Evolutionary conservation across 1,140 invertebrate species (phyloP), one percentile per base, ranked within the genome.

Genomic region (Triops cancriformis): DNA sequence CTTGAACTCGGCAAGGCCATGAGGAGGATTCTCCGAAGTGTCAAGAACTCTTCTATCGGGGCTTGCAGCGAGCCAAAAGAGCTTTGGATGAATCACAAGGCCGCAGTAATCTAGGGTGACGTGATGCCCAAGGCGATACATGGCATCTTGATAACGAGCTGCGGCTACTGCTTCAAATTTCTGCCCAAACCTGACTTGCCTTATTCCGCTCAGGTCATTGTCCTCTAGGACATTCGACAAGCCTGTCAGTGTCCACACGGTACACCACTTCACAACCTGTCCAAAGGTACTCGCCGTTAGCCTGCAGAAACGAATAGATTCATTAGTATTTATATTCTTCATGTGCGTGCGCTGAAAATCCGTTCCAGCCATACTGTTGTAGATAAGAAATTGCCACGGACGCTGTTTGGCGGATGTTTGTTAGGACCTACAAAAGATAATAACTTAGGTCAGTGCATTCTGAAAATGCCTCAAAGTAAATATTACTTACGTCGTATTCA

Each of bases 81-180:
- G 11, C 74, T 75, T 75, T 11, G 74, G 74, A 31, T 43, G 18
- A 9, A 75, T 75, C 23, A 31, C 74, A n/a, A 75, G 74, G n/a
- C 74, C 74, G 74, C 74, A 75, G 28, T 10, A 42, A n/a, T 75
- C 28, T n/a, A 75, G 1, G 31, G 28, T 23, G n/a, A 75, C 42
- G 12, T 31, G 23, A 26, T 42, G 23, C 12, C 74, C 9, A 37
- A 37, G 28, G 74, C 74, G 74, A 75, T 75, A 23, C 74, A 75
- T n/a, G n/a, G n/a, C n/a, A n/a, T n/a, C n/a, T n/a, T n/a, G n/a
- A n/a, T n/a, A n/a, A n/a, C n/a, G n/a, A 11, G 23, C 42, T 75
- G 74, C 74, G n/a, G 74, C 74, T 75, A 75, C n/a, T 75, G 28
- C 28, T 37, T 75, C 74, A 75, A 26, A 75, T n/a, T 37, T 75